phyloP scores from a whole-genome alignment of 2,113 vertebrate genomes.

The Poeciliopsis occidentalis region DNA sequence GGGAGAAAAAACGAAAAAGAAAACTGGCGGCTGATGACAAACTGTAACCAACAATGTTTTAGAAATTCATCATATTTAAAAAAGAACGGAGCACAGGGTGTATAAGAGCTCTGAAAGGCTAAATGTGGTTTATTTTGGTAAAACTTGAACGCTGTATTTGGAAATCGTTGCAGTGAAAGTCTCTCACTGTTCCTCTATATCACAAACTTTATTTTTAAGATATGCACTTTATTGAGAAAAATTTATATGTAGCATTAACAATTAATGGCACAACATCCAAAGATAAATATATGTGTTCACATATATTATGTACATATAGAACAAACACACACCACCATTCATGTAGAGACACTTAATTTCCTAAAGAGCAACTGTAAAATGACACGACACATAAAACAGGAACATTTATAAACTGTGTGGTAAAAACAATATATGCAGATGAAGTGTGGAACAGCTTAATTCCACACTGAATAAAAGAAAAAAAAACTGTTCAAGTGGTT shows the following conservation, averaged over 20 bases:
- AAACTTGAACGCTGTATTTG: neutral
- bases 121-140: neutral
- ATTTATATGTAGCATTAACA: no score
- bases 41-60: slow-evolving; percentile 25
- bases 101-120: neutral
- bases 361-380: neutral
- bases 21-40: slow-evolving; percentile 26
- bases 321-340: no score
- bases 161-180: neutral
- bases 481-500: neutral
- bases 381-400: neutral
- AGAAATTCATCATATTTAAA: neutral
- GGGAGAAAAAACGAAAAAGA: slow-evolving; percentile 30
- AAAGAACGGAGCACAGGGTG: neutral
- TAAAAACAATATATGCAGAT: neutral
- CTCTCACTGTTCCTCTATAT: no score
- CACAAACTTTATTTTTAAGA: neutral
- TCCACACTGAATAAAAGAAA: neutral
- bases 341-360: neutral
- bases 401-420: neutral
- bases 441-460: neutral
- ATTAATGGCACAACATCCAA: no score
- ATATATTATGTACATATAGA: no score
- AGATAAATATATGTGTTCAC: no score
- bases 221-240: neutral